A percentile compares a stretch with the other conserved stretches of the same genome.
These are phyloP conservation scores for Rhodeus uyekii DNA, from an alignment of 2,797 vertebrate species.

Conservation along the genomic window DNA sequence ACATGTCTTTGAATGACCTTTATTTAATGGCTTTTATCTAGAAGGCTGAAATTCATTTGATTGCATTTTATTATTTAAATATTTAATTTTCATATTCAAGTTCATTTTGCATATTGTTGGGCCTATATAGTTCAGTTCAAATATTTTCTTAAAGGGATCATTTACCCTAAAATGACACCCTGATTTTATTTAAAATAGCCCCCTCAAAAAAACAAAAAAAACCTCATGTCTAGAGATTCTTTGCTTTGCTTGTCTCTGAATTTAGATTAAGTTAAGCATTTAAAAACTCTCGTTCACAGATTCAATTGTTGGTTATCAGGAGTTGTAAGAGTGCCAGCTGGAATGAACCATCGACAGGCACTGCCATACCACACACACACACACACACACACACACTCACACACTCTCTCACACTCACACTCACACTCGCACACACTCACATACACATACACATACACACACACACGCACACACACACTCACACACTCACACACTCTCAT, in stretches of 20 bases:
- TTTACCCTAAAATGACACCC: neutral
- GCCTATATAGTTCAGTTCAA: neutral
- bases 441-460: too few relatives aligned
- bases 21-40: neutral
- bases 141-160: neutral
- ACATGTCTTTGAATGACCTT: neutral
- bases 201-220: neutral
- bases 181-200: neutral
- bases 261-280: neutral
- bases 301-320: slow-evolving; percentile 12
- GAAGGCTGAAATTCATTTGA: neutral
- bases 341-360: slow-evolving; percentile 30
- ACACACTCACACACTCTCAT: too few relatives aligned
- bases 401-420: too few relatives aligned
- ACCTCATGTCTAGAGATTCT: neutral
- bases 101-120: neutral
- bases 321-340: slow-evolving; percentile 26
- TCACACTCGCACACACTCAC: too few relatives aligned
- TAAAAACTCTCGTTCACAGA: neutral
- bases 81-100: neutral
- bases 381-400: too few relatives aligned
- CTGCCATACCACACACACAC: neutral
- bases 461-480: too few relatives aligned
- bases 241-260: neutral
- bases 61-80: neutral